Base-by-base conservation (phyloP, 2,113 vertebrate species). In the Leptodactylus fuscus region DNA sequence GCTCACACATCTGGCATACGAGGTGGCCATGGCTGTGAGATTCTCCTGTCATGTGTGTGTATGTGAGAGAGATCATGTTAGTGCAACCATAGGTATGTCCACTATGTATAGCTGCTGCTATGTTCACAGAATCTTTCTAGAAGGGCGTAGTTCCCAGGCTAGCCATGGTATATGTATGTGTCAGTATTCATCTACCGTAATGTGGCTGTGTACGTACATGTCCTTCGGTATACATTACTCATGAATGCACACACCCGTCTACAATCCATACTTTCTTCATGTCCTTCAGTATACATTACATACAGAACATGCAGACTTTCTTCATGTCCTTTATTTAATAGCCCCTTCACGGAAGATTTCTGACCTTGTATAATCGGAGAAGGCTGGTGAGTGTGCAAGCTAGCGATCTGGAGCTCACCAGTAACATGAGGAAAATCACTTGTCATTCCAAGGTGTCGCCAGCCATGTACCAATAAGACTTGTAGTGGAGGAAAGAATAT, bases 241-340 rank as follows among this genome's bases (percentile, higher is more conserved):
- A 44, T 44, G 41, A 44, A 44, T 44, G 41, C 4, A 8, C 46
- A 49, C n/a, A n/a, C n/a, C n/a, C n/a, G 46, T 8, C 46, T 49
- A 2, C 46, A 13, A 7, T 49, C 46, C 46, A 49, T 13, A 49
- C 46, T 13, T 49, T 13, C 46, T 13, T 12, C 12, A 3, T 29
- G 24, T 22, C 75, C 88, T 87, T 85, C 41, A 44, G 41, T 44
- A 9, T 9, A 4, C 41, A 44, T 44, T 4, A 44, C 4, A 5
- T 49, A 2, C 46, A 13, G n/a, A n/a, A n/a, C n/a, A 7, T 49
- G 5, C 46, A 49, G 2, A 49, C 46, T 13, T 49, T 13, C 46
- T 13, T 12, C 12, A 3, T 29, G 24, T 22, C 75, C 88, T 87
- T 85, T n/a, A n/a, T n/a, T n/a, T n/a, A n/a, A n/a, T n/a, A n/a